phyloP scores from a whole-genome alignment of 2,797 vertebrate genomes.

The Varecia variegata region DNA sequence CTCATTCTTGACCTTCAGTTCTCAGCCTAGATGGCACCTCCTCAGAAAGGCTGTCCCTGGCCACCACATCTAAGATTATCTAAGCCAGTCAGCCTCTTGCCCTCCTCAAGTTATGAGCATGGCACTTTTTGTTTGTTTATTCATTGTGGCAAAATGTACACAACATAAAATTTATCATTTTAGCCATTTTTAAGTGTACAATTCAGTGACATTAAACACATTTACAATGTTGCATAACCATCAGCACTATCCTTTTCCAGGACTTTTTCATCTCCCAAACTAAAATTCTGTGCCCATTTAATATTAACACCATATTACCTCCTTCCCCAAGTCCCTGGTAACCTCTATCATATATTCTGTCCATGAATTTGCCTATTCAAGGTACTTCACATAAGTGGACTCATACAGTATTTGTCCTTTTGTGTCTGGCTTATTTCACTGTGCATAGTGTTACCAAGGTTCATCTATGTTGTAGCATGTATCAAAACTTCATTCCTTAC shows the following conservation, averaged over 20 bases:
- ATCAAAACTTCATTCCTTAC: background rate
- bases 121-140: background rate
- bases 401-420: background rate
- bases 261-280: background rate
- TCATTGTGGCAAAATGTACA: background rate
- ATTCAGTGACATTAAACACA: background rate
- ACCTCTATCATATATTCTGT: background rate
- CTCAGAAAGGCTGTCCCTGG: background rate
- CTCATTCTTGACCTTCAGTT: background rate
- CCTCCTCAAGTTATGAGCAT: background rate
- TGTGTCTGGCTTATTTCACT: background rate
- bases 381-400: background rate
- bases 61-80: background rate
- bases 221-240: background rate
- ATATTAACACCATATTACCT: background rate
- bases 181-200: background rate
- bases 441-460: background rate
- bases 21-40: background rate
- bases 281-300: background rate
- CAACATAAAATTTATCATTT: background rate
- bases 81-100: background rate
- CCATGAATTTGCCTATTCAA: background rate
- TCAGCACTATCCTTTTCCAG: background rate
- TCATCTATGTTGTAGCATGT: background rate
- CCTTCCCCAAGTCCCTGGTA: background rate